phyloP scores from a whole-genome alignment of 2,888 invertebrate genomes.

The Caenorhabditis imperialis region DNA sequence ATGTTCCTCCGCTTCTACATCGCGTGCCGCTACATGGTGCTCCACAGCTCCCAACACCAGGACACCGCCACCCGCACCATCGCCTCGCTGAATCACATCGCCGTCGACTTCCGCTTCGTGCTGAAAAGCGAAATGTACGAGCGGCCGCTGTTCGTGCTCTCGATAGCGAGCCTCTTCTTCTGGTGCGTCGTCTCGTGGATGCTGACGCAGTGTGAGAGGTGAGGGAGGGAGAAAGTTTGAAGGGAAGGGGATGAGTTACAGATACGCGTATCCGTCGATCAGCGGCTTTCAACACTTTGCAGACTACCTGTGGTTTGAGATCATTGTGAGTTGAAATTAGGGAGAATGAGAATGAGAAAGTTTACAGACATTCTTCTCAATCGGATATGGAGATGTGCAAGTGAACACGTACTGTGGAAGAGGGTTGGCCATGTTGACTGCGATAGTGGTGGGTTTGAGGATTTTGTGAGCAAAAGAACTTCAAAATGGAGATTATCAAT shows the following conservation, averaged over 20 bases:
- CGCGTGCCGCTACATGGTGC: slow-evolving; percentile 98
- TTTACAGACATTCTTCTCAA: slow-evolving; percentile 96
- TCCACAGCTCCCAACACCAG: slow-evolving; percentile 90
- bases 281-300: slow-evolving; percentile 68
- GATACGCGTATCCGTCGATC: slow-evolving; percentile 58
- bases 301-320: slow-evolving; percentile 77
- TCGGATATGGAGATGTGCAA: slow-evolving; percentile 97
- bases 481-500: no score
- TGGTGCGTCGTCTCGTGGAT: slow-evolving; percentile 99
- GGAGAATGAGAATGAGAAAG: no score
- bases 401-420: slow-evolving; percentile 99
- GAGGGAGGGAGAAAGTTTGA: no score
- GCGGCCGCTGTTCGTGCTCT: slow-evolving; percentile 83
- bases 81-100: slow-evolving; percentile 83
- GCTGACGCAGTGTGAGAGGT: slow-evolving; percentile 91
- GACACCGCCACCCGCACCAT: slow-evolving; percentile 92
- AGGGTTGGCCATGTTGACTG: slow-evolving; percentile 97
- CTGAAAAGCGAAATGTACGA: slow-evolving; percentile 99
- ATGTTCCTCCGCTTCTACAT: slow-evolving; percentile 99
- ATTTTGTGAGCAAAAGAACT: no score
- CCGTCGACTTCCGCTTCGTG: slow-evolving; percentile 93
- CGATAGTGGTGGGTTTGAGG: slow-evolving; percentile 88
- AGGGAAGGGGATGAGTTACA: slow-evolving; percentile 7
- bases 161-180: slow-evolving; percentile 97
- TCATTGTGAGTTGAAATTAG: slow-evolving; percentile 69